Evolutionary conservation across 2,797 vertebrate genomes (phyloP), one percentile per base, ranked within the genome.

Genomic region (Sebastes iracundus): DNA sequence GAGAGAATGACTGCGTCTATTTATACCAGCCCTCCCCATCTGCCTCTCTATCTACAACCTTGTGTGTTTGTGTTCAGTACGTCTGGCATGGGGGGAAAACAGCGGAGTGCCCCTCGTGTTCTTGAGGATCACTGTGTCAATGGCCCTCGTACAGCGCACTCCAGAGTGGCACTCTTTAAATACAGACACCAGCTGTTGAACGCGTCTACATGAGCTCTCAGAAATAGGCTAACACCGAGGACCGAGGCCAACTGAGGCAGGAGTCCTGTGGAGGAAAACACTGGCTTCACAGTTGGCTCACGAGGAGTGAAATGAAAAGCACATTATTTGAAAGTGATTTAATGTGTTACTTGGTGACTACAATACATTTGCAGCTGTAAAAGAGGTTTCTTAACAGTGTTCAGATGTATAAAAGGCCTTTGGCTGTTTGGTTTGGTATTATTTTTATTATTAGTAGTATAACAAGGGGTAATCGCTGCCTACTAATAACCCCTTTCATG

Each of bases 81-180:
- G 85, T 87, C 84, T 92, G 72, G 85, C 90, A 78, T 80, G 79
- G 86, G 49, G 42, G 88, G 78, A 84, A 87, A 90, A 91, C 89
- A 87, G 87, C 76, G 49, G 86, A 86, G 83, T 87, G 85, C 87
- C 87, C 91, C 87, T 90, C 76, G 38, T 93, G 90, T 90, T 92
- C 85, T 87, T 88, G 86, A 91, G 90, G 94, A 94, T 94, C 93
- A 92, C 83, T 88, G 90, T 94, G 90, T 94, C 92, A 93, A 87
- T 93, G 92, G 88, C 85, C 84, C 91, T 90, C 87, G 58, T 84
- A 73, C 84, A 72, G 84, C 89, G 85, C 87, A 84, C 90, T 91
- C 86, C 85, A 80, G 76, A 78, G 86, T 83, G 86, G 69, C 78
- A 84, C 92, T 90, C 88, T 93, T 94, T 93, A 93, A 94, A 94